Conservation (phyloP, 2,888 invertebrate species). For the Fissipunctia ypsillon region DNA sequence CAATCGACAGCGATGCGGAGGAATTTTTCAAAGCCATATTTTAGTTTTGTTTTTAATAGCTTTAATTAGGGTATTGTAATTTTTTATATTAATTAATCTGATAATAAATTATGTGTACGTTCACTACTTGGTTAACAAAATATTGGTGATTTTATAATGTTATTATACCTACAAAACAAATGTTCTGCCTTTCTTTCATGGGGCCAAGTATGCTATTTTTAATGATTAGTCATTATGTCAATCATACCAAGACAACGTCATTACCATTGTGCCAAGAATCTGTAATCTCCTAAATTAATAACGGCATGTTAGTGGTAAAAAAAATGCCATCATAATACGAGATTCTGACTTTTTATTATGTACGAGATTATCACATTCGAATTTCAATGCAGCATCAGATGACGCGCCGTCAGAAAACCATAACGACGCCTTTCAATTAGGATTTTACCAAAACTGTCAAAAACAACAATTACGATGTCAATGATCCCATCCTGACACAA, state of each 20-base stretch:
- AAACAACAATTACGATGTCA: background rate
- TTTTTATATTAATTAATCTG: no score
- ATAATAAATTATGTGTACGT: no score
- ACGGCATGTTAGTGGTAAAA: background rate
- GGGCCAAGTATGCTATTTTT: background rate
- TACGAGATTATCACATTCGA: background rate
- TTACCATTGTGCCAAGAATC: no score
- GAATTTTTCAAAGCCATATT: no score
- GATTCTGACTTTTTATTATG: background rate
- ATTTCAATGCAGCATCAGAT: background rate
- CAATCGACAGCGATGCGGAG: no score
- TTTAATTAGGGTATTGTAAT: no score
- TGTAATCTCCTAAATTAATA: background rate
- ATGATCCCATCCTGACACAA: background rate
- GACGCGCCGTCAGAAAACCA: background rate
- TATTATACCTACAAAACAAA: no score
- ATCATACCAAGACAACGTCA: background rate
- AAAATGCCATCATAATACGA: background rate
- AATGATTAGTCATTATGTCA: no score
- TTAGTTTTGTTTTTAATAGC: no score
- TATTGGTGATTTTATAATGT: no score
- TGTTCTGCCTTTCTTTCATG: background rate
- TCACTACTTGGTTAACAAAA: no score
- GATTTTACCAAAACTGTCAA: background rate
- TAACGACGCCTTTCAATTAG: no score